Conservation (phyloP, 2,113 vertebrate genomes). For the Ondatra zibethicus region DNA sequence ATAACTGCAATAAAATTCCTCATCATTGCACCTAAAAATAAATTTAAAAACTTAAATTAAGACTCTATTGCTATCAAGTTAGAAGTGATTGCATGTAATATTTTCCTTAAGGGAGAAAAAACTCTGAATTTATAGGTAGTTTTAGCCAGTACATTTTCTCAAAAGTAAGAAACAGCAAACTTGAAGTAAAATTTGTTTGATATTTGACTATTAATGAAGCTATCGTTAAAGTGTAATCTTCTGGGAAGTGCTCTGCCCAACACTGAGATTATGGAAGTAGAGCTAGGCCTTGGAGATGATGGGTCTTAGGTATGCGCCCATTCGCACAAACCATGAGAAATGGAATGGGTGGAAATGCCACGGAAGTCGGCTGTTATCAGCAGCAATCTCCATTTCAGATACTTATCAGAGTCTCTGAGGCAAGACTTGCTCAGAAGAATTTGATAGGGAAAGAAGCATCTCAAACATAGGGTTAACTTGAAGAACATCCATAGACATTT, state of each 20-base stretch:
- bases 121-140: not conserved
- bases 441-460: not conserved
- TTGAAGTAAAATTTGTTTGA: not conserved
- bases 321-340: not conserved
- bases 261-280: not conserved
- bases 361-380: not conserved
- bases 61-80: not conserved
- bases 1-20: slow-evolving; percentile 52
- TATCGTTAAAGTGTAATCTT: not conserved
- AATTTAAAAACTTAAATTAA: slow-evolving; percentile 21
- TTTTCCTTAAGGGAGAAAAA: not conserved
- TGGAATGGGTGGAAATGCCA: not conserved
- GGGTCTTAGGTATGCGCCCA: not conserved
- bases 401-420: not conserved
- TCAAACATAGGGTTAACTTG: slow-evolving; percentile 10
- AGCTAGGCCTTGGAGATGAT: not conserved
- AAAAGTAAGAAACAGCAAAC: not conserved
- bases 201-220: not conserved
- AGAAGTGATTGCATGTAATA: not conserved
- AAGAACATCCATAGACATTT: not conserved
- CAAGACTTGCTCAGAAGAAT: not conserved
- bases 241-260: not conserved
- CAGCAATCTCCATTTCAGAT: not conserved
- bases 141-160: not conserved
- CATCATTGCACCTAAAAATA: slow-evolving; percentile 72